Conservation (phyloP, 1,140 invertebrate species). For the Aporrectodea caliginosa region DNA sequence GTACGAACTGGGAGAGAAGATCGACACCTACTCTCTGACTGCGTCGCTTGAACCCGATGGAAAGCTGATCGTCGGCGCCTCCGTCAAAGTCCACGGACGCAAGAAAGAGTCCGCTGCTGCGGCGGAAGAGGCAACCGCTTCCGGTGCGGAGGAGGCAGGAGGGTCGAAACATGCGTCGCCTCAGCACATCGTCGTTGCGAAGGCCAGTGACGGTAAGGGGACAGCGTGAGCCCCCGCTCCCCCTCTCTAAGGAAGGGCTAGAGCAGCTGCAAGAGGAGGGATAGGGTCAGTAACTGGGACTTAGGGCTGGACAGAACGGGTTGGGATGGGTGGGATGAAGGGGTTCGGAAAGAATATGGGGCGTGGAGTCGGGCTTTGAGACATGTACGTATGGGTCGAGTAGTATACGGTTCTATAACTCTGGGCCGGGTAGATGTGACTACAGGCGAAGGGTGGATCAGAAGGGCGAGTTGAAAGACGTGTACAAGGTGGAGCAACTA, state of each 20-base stretch:
- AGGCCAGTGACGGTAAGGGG: background rate
- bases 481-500: no score
- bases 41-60: constrained; percentile 23
- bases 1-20: constrained; percentile 31
- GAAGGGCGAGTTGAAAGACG: no score
- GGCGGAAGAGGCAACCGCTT: background rate
- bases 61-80: constrained; percentile 27
- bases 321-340: background rate
- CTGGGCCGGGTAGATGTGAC: no score
- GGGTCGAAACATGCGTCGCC: background rate
- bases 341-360: background rate
- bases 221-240: background rate
- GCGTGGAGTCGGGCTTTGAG: no score
- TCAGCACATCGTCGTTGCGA: background rate
- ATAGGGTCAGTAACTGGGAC: no score
- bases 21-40: constrained; percentile 28
- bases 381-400: no score
- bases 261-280: no score
- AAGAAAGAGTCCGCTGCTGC: no score
- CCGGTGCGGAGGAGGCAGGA: background rate
- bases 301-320: no score
- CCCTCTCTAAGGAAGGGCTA: no score
- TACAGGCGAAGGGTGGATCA: no score
- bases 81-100: constrained; percentile 26
- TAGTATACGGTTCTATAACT: no score